Base-by-base conservation (phyloP, 2,797 vertebrate genomes). In the Emydoidea blandingii region DNA sequence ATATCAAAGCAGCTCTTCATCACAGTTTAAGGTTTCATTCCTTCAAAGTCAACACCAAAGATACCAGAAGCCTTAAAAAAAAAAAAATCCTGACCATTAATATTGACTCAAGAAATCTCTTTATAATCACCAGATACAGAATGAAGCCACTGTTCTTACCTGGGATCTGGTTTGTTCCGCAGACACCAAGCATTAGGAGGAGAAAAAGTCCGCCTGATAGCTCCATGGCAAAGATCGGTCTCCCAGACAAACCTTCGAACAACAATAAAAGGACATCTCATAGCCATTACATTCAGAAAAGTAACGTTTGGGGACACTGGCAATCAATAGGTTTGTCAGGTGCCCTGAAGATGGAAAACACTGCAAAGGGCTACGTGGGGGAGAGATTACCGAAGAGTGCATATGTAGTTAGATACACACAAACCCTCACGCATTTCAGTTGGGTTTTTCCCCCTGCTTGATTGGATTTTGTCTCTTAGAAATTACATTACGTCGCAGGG, bases 151-250 rank as follows among this genome's bases (percentile, higher is more conserved):
- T 53, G 53, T 94, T 95, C 98, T 99, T 98, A 99, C 99, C 99
- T 99, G 99, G 98, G 44, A 99, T 54, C 81, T 98, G 98, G 82
- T 98, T 99, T 79, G 98, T 96, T 53, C 98, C 98, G 56, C 98
- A 98, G 85, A 87, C 95, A 86, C 98, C 98, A 85, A 99, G 90
- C 97, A 98, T 96, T 94, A 99, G 85, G 62, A 99, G 98, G 91
- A 99, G 94, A 91, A 98, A 91, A 89, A 99, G 98, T 54, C 79
- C 90, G 92, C 98, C 95, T 49, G 96, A 81, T 81, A 99, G 98
- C 98, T 98, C 98, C 99, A 99, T 99, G 96, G 96, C 90, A 93
- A 92, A 96, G 95, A 86, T 90, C 76, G 76, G 79, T 83, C 85
- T 72, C 29, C 54, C 0, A 47, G 56, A 14, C 72, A 59, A 90